phyloP scores from a whole-genome alignment of 1,140 invertebrate species.

The Drosophila melanogaster region DNA sequence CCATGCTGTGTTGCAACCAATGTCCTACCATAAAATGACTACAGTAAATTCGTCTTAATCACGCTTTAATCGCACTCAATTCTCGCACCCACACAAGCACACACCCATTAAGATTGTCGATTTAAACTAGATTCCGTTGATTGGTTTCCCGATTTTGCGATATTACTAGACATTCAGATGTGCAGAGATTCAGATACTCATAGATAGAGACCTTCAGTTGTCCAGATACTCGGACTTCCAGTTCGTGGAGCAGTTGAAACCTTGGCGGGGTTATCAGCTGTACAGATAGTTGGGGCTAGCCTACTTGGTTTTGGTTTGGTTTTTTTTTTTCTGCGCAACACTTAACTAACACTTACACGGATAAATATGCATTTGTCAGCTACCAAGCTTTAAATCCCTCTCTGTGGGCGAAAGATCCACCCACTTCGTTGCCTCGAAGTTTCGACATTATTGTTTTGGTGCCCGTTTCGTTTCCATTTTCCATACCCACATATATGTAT shows the following conservation, averaged over 20 bases:
- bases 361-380: slow-evolving; percentile 28
- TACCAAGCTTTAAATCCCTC: slow-evolving; percentile 28
- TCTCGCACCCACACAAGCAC: slow-evolving; percentile 30
- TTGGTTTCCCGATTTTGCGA: background rate
- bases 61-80: slow-evolving; percentile 63
- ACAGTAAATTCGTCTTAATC: slow-evolving; percentile 83
- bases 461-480: slow-evolving; percentile 30
- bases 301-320: slow-evolving; percentile 1
- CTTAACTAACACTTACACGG: slow-evolving; percentile 53
- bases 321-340: slow-evolving; percentile 36
- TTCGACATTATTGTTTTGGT: slow-evolving; percentile 64
- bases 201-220: no score
- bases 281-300: slow-evolving; percentile 20
- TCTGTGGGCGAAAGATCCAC: slow-evolving; percentile 5
- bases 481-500: background rate
- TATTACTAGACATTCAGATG: slow-evolving; percentile 1
- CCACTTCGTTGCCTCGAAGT: slow-evolving; percentile 62
- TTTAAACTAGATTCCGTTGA: slow-evolving; percentile 42
- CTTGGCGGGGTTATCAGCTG: slow-evolving; percentile 9
- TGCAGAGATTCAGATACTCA: background rate
- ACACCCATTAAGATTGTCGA: slow-evolving; percentile 71
- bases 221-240: background rate
- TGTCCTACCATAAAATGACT: slow-evolving; percentile 58
- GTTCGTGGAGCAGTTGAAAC: no score
- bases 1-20: slow-evolving; percentile 44